phyloP scores from a whole-genome alignment of 2,113 vertebrate genomes.

The Nothocercus julius region DNA sequence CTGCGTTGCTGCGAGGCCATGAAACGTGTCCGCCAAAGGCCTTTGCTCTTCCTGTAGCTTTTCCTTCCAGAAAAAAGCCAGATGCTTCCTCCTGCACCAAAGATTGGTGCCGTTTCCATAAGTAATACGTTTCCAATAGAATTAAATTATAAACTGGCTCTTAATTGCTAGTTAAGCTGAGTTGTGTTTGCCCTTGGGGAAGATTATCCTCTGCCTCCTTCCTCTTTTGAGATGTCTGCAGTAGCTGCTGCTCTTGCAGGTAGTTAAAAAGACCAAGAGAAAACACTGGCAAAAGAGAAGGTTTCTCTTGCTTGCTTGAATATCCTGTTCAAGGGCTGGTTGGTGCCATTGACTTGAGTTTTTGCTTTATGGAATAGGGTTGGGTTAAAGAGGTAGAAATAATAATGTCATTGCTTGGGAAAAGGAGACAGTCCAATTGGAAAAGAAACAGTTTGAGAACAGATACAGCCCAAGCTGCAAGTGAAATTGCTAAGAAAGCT shows the following conservation, averaged over 20 bases:
- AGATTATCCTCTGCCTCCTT: neutral
- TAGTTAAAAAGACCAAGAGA: neutral
- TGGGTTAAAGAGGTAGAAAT: neutral
- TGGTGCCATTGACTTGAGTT: neutral
- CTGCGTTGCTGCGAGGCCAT: neutral
- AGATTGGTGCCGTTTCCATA: neutral
- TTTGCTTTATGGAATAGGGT: neutral
- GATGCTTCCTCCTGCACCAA: neutral
- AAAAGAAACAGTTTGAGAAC: neutral
- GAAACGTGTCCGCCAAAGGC: neutral
- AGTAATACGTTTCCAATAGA: neutral
- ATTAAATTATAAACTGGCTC: neutral
- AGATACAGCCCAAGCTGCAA: neutral
- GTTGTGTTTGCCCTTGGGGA: neutral
- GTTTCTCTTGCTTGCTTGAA: rapidly evolving
- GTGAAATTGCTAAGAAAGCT: neutral
- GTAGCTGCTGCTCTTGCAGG: neutral
- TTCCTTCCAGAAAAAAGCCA: neutral
- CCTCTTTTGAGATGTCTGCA: neutral
- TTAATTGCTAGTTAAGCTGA: neutral
- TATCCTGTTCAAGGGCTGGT: neutral
- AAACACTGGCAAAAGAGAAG: neutral
- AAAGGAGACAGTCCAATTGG: neutral
- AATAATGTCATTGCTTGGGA: neutral
- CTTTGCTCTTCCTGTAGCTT: neutral